Percentiles rank a stretch among this genome's conserved stretches.
Conservation (phyloP, 1,140 invertebrate species). For the Ceratosolen fusciceps region DNA sequence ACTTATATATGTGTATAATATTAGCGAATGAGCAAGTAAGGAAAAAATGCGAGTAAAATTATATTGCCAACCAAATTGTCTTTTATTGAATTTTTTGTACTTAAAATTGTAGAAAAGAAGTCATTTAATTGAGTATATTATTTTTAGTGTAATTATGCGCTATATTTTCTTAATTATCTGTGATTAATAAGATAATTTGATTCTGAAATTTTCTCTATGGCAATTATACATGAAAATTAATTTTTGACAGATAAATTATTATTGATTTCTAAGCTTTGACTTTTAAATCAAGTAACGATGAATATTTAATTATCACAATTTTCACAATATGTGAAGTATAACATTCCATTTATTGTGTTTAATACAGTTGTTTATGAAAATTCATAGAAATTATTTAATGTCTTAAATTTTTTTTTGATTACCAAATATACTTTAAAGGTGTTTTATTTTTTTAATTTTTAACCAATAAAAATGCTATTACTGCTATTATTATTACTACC, state of each 20-base stretch:
- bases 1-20: conserved; percentile 50
- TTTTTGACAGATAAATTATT: conserved; percentile 10
- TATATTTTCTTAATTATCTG: conserved; percentile 37
- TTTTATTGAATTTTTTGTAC: conserved; percentile 38
- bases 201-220: conserved; percentile 24
- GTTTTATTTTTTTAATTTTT: neutral
- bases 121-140: conserved; percentile 37
- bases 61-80: conserved; percentile 32
- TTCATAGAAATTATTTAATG: conserved; percentile 21
- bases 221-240: conserved; percentile 24
- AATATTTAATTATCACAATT: conserved; percentile 15
- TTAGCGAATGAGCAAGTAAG: conserved; percentile 18
- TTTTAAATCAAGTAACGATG: neutral
- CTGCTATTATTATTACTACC: neutral
- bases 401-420: conserved; percentile 15
- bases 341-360: conserved; percentile 40
- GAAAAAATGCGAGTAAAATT: neutral
- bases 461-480: neutral
- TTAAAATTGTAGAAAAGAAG: conserved; percentile 32
- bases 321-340: neutral
- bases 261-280: conserved; percentile 18
- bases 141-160: conserved; percentile 43
- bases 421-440: neutral
- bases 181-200: conserved; percentile 42
- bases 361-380: conserved; percentile 25